phyloP scores from a whole-genome alignment of 1,140 invertebrate species.

The Bombus huntii region DNA sequence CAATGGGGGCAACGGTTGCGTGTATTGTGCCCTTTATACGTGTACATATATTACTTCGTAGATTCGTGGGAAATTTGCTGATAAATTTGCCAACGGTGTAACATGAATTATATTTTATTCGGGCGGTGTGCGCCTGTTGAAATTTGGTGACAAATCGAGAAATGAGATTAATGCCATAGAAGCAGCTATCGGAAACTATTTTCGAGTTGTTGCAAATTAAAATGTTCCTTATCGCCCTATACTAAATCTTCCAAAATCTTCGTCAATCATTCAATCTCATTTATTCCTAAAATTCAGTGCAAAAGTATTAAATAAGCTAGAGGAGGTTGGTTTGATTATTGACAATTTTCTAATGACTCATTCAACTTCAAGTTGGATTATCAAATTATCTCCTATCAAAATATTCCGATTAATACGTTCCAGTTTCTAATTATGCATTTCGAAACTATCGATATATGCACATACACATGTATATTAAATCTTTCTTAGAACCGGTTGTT shows the following conservation, averaged over 20 bases:
- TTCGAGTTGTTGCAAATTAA: background rate
- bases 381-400: too few species aligned
- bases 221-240: background rate
- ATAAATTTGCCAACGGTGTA: slow-evolving; percentile 3
- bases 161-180: background rate
- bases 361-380: too few species aligned
- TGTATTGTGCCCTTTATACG: background rate
- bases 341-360: too few species aligned
- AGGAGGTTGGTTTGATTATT: too few species aligned
- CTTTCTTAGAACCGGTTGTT: background rate
- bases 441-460: background rate
- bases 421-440: too few species aligned
- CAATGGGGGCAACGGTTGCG: background rate
- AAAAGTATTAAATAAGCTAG: too few species aligned
- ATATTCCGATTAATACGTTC: too few species aligned
- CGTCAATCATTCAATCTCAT: too few species aligned
- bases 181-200: too few species aligned
- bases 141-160: background rate
- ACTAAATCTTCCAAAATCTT: too few species aligned
- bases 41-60: background rate
- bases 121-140: background rate
- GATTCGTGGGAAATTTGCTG: background rate
- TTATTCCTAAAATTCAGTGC: too few species aligned
- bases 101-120: slow-evolving; percentile 21
- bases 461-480: background rate